Percentiles rank a stretch among this genome's conserved stretches.
Conservation (phyloP, 1,140 invertebrate species). For the Sycobia sp. region DNA sequence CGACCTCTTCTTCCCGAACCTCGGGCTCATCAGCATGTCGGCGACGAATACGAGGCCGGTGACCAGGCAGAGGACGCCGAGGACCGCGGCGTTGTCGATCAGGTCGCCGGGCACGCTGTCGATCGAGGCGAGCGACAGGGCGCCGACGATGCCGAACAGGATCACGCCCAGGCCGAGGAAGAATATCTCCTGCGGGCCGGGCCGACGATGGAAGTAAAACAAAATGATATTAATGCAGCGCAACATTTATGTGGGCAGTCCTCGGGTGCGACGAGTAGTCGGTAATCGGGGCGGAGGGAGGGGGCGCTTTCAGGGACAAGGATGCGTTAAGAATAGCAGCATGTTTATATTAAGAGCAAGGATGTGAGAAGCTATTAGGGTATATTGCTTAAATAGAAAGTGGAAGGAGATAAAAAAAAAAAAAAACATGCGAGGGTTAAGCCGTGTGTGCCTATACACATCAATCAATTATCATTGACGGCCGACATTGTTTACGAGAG, state of each 20-base stretch:
- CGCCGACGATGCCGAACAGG: slow-evolving; percentile 71
- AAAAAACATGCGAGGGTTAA: too few species aligned
- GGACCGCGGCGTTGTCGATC: slow-evolving; percentile 72
- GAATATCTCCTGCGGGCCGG: slow-evolving; percentile 64
- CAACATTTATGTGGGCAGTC: background rate
- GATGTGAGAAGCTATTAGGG: too few species aligned
- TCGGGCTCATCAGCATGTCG: slow-evolving; percentile 59
- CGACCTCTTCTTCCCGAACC: slow-evolving; percentile 37
- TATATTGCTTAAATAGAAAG: too few species aligned
- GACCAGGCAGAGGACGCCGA: slow-evolving; percentile 71
- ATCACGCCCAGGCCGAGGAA: slow-evolving; percentile 71
- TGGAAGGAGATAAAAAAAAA: too few species aligned
- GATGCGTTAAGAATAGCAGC: too few species aligned
- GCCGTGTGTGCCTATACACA: too few species aligned
- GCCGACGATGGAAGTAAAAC: background rate
- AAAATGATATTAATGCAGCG: background rate
- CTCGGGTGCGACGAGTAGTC: too few species aligned
- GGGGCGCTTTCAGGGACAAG: too few species aligned
- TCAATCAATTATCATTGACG: too few species aligned
- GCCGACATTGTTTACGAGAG: too few species aligned
- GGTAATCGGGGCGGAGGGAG: too few species aligned
- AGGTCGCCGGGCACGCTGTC: slow-evolving; percentile 71
- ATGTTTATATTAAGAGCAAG: too few species aligned
- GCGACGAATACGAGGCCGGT: slow-evolving; percentile 72
- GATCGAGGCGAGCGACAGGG: slow-evolving; percentile 70